Conservation (phyloP, 2,113 vertebrate species). For the Chaenogobius annularis region DNA sequence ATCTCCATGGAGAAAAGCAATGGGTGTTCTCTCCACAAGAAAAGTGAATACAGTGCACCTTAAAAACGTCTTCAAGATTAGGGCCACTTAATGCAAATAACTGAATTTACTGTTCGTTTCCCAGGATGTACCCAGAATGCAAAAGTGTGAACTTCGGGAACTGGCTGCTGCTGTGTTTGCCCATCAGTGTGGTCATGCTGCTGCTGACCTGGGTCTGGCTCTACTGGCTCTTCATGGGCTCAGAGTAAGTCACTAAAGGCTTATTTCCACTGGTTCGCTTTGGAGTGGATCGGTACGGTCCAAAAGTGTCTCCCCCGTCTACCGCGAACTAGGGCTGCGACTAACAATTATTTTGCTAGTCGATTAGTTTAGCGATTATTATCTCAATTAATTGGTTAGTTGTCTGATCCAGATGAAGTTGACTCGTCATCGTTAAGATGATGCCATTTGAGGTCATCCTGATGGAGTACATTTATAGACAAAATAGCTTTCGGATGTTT, state of each 20-base stretch:
- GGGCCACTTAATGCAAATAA: neutral
- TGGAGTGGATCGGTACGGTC: too few relatives aligned
- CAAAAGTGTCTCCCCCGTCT: too few relatives aligned
- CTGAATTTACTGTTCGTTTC: neutral
- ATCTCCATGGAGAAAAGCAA: neutral
- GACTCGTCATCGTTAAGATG: too few relatives aligned
- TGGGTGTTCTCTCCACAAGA: neutral
- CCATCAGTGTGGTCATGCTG: conserved; percentile 79
- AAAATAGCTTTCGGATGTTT: too few relatives aligned
- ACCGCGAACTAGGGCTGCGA: too few relatives aligned
- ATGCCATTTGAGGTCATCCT: too few relatives aligned
- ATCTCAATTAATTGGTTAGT: too few relatives aligned
- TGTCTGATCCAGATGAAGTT: too few relatives aligned
- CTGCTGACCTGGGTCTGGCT: conserved; percentile 89
- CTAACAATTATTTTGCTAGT: too few relatives aligned
- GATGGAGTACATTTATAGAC: too few relatives aligned
- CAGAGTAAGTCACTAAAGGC: conserved; percentile 80
- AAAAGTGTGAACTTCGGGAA: conserved; percentile 87
- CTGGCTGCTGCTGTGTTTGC: conserved; percentile 88
- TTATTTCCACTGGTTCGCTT: neutral
- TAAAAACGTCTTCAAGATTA: neutral
- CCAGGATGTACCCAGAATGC: conserved; percentile 86
- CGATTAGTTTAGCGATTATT: too few relatives aligned
- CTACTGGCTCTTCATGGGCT: conserved; percentile 88
- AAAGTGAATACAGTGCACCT: neutral